Evolutionary conservation across 1,140 invertebrate species (phyloP), one percentile per base, ranked within the genome.

Genomic region (Nasonia giraulti): DNA sequence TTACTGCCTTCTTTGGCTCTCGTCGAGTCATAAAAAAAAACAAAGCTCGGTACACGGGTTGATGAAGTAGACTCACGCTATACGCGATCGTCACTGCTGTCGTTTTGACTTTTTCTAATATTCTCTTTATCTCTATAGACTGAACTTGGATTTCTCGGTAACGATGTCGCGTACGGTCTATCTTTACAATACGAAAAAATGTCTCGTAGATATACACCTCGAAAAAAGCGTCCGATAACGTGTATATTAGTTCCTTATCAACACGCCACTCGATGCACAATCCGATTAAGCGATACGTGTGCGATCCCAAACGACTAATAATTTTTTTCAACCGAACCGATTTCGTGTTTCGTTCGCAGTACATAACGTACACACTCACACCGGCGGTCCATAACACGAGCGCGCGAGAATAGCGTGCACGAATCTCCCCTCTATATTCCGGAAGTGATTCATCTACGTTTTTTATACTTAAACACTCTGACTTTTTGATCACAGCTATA

Each of bases 401-500:
- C 27, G 27, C 6, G 55, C 6, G 55, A 62, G 20, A 17, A n/a
- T 17, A 20, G 14, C 20, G 20, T n/a, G 17, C 6, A 62, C 55
- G 20, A 62, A n/a, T 62, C 55, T 62, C 55, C 12, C 31, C 47
- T 37, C 47, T 2, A 17, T 31, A 4, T 40, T 17, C 27, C 78
- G 68, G 79, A 81, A 73, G 68, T 73, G 68, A 73, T 81, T 81
- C 68, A 81, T 81, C 68, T 50, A n/a, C 55, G 55, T 62, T 62
- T 62, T 62, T 62, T 62, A 62, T 62, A n/a, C 55, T n/a, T n/a
- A 4, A 27, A 27, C 17, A 20, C 17, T 20, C 55, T 62, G 55
- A n/a, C 55, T 62, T 62, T 62, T 62, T 62, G 55, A 62, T 62
- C 55, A n/a, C 55, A 62, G 55, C 7, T 62, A n/a, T 62, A 62